Percentiles rank a stretch among this genome's conserved stretches.
These are phyloP conservation scores for Silurus lanzhouensis DNA, from an alignment of 2,797 vertebrate genomes.

Conservation along the genomic window DNA sequence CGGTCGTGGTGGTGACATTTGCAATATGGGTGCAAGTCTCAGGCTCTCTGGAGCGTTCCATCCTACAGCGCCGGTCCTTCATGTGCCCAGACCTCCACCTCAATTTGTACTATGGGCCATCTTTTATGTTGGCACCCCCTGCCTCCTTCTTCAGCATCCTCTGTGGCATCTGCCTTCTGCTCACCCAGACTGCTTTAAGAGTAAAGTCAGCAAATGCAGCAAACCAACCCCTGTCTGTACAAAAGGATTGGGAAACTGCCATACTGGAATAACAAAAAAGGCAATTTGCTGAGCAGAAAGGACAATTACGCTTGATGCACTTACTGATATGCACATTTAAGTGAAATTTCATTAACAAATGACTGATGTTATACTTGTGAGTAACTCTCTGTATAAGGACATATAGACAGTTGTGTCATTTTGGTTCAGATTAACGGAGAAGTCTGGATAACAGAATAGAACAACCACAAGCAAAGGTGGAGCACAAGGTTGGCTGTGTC, in stretches of 20 bases:
- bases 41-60: constrained; percentile 83
- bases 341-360: neutral
- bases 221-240: neutral
- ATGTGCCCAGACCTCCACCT: constrained; percentile 77
- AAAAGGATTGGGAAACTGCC: constrained; percentile 12
- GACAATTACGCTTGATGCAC: neutral
- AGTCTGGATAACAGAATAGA: neutral
- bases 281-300: neutral
- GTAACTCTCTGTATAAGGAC: neutral
- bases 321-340: neutral
- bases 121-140: constrained; percentile 84
- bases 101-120: constrained; percentile 81
- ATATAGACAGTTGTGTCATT: neutral
- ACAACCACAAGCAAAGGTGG: neutral
- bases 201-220: constrained; percentile 4
- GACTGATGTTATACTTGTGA: neutral
- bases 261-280: neutral
- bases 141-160: constrained; percentile 83
- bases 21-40: constrained; percentile 87
- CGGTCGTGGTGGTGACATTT: constrained; percentile 82
- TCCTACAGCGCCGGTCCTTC: constrained; percentile 65
- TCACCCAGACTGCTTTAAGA: constrained; percentile 63
- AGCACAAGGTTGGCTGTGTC: neutral
- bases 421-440: neutral
- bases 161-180: constrained; percentile 81